Percentiles rank a stretch among this genome's conserved stretches.
Conservation (phyloP, 64 coral and sea anemone genomes). For the Dendronephthya gigantea region DNA sequence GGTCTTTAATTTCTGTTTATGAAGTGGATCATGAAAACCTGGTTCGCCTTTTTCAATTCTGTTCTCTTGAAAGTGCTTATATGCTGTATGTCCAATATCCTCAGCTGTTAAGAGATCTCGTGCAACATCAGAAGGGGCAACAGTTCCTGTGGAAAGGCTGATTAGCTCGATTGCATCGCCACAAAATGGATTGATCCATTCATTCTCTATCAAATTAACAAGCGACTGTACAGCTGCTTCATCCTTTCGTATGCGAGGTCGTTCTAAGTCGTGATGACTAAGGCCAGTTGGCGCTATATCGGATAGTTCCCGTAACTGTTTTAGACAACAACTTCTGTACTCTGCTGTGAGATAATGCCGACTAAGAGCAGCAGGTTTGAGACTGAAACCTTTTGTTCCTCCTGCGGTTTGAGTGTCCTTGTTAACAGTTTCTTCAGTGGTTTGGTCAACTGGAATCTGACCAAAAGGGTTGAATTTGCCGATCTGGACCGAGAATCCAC, state of each 20-base stretch:
- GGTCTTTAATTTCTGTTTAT: slow-evolving; percentile 31
- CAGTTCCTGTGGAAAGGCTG: slow-evolving; percentile 35
- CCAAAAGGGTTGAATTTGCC: slow-evolving; percentile 5
- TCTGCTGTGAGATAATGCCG: not conserved
- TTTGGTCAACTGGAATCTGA: slow-evolving; percentile 15
- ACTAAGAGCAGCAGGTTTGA: not conserved
- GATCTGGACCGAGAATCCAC: slow-evolving; percentile 40
- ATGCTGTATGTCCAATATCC: slow-evolving; percentile 12
- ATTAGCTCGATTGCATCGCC: slow-evolving; percentile 29
- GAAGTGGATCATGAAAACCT: slow-evolving; percentile 31
- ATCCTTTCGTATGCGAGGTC: slow-evolving; percentile 21
- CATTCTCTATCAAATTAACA: not conserved
- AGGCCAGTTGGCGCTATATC: too few species aligned
- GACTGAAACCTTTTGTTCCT: slow-evolving; percentile 23
- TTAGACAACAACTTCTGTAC: slow-evolving; percentile 13
- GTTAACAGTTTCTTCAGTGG: slow-evolving; percentile 32
- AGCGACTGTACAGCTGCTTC: slow-evolving; percentile 19
- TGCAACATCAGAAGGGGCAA: slow-evolving; percentile 10
- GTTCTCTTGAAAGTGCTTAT: slow-evolving; percentile 4
- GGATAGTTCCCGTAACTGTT: not conserved
- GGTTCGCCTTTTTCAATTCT: not conserved
- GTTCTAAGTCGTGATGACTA: slow-evolving; percentile 22
- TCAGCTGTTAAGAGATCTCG: slow-evolving; percentile 22
- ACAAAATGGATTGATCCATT: slow-evolving; percentile 24
- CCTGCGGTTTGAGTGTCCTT: slow-evolving; percentile 33